Evolutionary conservation across 2,888 invertebrate genomes (phyloP).

Genomic region (Melanargia galathea): DNA sequence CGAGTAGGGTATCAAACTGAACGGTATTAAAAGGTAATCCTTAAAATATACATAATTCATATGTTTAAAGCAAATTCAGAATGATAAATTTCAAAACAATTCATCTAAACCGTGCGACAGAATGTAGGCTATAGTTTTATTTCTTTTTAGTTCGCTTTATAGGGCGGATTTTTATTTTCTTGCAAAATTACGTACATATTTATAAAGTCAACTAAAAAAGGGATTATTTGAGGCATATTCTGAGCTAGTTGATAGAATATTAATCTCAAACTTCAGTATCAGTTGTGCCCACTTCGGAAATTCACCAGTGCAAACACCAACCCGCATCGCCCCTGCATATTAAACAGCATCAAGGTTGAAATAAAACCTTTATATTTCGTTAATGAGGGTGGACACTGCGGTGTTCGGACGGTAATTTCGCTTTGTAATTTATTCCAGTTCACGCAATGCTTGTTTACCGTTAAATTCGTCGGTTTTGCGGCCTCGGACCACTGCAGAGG

Average conservation of each 20-base stretch:
- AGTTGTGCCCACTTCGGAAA: background rate
- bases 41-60: no score
- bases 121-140: no score
- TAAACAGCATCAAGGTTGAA: constrained; percentile 4
- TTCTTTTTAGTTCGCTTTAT: no score
- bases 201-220: no score
- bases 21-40: no score
- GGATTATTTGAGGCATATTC: no score
- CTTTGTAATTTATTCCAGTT: constrained; percentile 10
- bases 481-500: background rate
- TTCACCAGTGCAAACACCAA: background rate
- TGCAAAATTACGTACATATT: no score
- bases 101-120: no score
- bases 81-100: no score
- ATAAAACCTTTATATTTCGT: constrained; percentile 4
- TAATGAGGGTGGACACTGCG: constrained; percentile 13
- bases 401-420: background rate
- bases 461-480: constrained; percentile 6
- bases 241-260: background rate
- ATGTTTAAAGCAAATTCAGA: no score
- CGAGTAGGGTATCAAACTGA: no score
- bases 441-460: constrained; percentile 12
- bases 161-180: no score
- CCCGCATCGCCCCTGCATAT: constrained; percentile 2
- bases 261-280: background rate